Conservation (phyloP, 2,888 invertebrate genomes). For the Drosophila dives region DNA sequence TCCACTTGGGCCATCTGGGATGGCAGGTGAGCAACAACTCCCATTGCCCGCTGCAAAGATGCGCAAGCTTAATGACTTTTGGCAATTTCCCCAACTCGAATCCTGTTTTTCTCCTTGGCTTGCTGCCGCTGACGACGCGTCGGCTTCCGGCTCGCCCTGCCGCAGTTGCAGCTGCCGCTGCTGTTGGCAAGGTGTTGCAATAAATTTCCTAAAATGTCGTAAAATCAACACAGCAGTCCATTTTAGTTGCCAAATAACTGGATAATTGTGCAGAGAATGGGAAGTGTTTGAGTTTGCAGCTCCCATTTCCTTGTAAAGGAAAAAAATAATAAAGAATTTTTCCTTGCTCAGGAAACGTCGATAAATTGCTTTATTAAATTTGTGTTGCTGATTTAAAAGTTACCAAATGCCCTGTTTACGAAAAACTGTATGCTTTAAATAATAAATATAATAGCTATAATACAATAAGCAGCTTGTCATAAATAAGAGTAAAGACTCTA, state of each 20-base stretch:
- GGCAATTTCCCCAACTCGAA: slow-evolving; percentile 72
- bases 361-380: neutral
- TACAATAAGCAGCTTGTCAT: slow-evolving; percentile 21
- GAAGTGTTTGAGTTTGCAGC: neutral
- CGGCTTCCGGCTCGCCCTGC: slow-evolving; percentile 29
- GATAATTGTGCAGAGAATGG: slow-evolving; percentile 17
- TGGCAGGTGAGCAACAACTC: slow-evolving; percentile 49
- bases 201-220: slow-evolving; percentile 63
- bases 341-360: too few species aligned
- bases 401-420: neutral
- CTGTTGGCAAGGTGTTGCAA: slow-evolving; percentile 44
- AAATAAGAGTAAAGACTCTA: slow-evolving; percentile 62
- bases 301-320: neutral
- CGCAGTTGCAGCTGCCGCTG: slow-evolving; percentile 5
- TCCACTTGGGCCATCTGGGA: slow-evolving; percentile 16
- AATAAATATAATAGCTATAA: slow-evolving; percentile 27
- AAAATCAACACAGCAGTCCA: slow-evolving; percentile 47
- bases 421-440: neutral
- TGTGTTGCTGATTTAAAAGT: neutral
- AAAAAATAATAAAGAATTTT: neutral
- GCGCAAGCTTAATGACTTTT: slow-evolving; percentile 75
- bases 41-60: slow-evolving; percentile 50
- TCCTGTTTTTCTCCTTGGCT: slow-evolving; percentile 22
- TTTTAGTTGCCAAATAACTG: slow-evolving; percentile 40
- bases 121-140: slow-evolving; percentile 16